Base-by-base conservation (phyloP, 1,140 invertebrate genomes). In the Leguminivora glycinivorella region DNA sequence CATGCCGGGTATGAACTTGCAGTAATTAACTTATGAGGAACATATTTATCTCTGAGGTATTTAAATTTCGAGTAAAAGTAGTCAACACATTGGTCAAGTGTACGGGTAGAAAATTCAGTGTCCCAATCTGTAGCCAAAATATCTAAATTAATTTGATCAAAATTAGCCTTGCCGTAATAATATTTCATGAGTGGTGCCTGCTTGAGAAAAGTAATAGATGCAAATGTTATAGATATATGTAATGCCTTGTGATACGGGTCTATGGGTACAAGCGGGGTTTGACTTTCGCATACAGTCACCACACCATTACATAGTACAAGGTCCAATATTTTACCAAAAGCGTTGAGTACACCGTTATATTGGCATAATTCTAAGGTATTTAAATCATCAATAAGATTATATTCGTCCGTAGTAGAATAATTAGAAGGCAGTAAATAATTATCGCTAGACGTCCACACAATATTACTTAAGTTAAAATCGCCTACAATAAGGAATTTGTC, bases 401-500 rank as follows among this genome's bases (percentile, higher is more conserved):
- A 43, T 5, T 43, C 40, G 5, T 43, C 9, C 12, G 12, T 4
- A 3, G 40, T 10, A 1, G n/a, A 43, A 10, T 43, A 43, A 10
- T 43, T 43, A 43, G 40, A n/a, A 2, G 40, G 40, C 3, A 17
- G 17, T n/a, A 43, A n/a, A 43, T 2, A 43, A 12, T 43, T 1
- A 34, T 66, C 34, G 34, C 25, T 2, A 17, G 4, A 6, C 24
- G 26, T 66, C 60, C 60, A 66, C 3, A 1, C 6, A 29, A 66
- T 34, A 7, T 34, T 26, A 17, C 60, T 66, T 1, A 66, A n/a
- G n/a, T n/a, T n/a, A n/a, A n/a, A n/a, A n/a, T n/a, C n/a, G n/a
- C n/a, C n/a, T n/a, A n/a, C n/a, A 17, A 66, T 17, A 29, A 66
- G 14, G n/a, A n/a, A 66, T 31, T 66, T 66, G 19, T 66, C 60